Base-by-base conservation (phyloP, 2,113 vertebrate species). In the Chloroceryle aenea region DNA sequence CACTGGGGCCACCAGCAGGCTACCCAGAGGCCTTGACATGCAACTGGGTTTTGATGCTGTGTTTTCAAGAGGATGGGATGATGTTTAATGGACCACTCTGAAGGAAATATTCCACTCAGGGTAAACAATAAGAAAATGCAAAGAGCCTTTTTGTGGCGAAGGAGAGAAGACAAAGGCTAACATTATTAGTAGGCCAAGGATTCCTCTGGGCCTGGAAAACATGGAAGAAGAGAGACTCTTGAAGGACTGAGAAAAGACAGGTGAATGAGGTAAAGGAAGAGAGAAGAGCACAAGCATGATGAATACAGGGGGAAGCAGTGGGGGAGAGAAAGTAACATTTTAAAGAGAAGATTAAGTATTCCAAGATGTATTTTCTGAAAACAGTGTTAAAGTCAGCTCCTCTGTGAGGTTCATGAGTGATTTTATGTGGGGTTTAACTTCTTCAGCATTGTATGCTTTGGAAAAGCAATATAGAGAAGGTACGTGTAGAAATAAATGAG, bases 71-170 rank as follows among this genome's bases (percentile, higher is more conserved):
- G 78, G 55, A 40, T 43, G n/a, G 72, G 64, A 56, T 88, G 83
- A 59, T 81, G 88, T 71, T 81, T 94, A 83, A 78, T 90, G 92
- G 79, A 74, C 48, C 61, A 16, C 59, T 96, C 94, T 67, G 87
- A n/a, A 72, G 83, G 66, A 81, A 80, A 61, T 96, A 89, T 40
- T 88, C 64, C 27, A 10, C 16, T 79, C 1, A 0, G 43, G 23
- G 21, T n/a, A 23, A 34, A 45, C 43, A 56, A 76, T 81, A 66
- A 62, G 85, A 85, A 90, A 93, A 93, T 71, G 72, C 63, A 90
- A 90, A 74, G 7, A 30, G 56, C 29, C 19, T 88, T 94, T 93
- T 34, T 81, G 72, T 56, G 38, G 16, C 55, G 45, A 93, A 94
- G 72, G 63, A 85, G 68, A 82, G 61, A 72, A 86, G 68, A 74